These are phyloP conservation scores for Vanessa cardui DNA, from an alignment of 2,888 invertebrate species.

Conservation along the genomic window DNA sequence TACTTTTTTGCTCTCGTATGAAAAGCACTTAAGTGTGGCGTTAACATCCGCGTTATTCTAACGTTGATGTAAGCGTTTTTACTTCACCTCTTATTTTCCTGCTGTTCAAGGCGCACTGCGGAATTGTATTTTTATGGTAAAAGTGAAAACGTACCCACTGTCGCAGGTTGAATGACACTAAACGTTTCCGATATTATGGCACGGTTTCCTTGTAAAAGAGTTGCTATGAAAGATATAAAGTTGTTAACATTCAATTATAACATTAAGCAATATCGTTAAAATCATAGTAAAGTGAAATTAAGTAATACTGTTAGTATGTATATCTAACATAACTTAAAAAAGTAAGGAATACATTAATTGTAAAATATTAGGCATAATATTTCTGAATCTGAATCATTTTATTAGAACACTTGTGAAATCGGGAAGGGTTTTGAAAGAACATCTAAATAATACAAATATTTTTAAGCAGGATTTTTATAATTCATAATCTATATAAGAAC, in stretches of 20 bases:
- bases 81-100: conserved; percentile 58
- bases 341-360: too few species aligned
- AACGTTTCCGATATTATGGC: conserved; percentile 31
- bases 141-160: conserved; percentile 67
- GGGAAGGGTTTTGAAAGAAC: too few species aligned
- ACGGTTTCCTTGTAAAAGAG: conserved; percentile 31
- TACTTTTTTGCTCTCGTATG: conserved; percentile 8
- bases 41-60: conserved; percentile 64
- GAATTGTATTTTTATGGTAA: conserved; percentile 67
- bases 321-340: too few species aligned
- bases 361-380: too few species aligned
- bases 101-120: conserved; percentile 51
- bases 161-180: conserved; percentile 40
- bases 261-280: neutral
- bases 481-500: too few species aligned
- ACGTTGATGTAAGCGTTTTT: conserved; percentile 56
- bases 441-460: too few species aligned
- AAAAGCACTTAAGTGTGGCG: conserved; percentile 30
- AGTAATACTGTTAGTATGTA: too few species aligned
- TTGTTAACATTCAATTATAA: neutral
- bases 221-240: conserved; percentile 14
- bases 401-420: too few species aligned
- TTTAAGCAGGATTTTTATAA: too few species aligned
- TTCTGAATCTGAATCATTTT: too few species aligned
- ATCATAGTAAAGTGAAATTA: too few species aligned